Evolutionary conservation across 2,797 vertebrate species (phyloP), one percentile per base, ranked within the genome.

Genomic region (Acanthornis magna): DNA sequence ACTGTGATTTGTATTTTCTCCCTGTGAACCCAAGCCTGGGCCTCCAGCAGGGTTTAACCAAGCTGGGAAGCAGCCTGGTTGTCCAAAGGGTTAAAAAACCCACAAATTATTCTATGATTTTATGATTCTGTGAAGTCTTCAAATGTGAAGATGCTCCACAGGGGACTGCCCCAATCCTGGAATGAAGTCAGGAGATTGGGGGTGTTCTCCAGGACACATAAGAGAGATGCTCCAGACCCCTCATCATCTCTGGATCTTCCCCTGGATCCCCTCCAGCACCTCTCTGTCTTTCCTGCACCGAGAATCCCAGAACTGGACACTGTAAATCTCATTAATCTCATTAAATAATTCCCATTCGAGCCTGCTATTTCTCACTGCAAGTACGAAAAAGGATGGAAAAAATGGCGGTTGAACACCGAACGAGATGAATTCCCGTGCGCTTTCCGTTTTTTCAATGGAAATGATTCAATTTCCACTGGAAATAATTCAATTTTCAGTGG

Each of bases 181-280:
- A 16, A 5, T 10, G 22, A 8, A 16, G 16, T 4, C 48, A 36
- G 53, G n/a, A 14, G 16, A 40, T 54, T 3, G 10, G 5, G 58
- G 25, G 19, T 36, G 16, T 10, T 3, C 2, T 0, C 22, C 14
- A 3, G 4, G 57, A 2, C 5, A n/a, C 62, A 12, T n/a, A 32
- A 63, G 29, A 63, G 29, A 32, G 30, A 43, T 17, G 40, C 30
- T 32, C 30, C 61, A 43, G 20, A 63, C 42, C 42, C 30, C 38
- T 38, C 38, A 38, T 12, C 38, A 38, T 38, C 38, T 38, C 38
- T 38, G 38, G 38, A 12, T 9, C 38, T 38, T 38, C 38, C 38
- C 10, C 38, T 38, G 38, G 38, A 38, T 38, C 29, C 45, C 14
- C 32, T 53, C 17, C 47, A 21, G 40, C 6, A 32, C 48, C 10